phyloP scores from a whole-genome alignment of 2,797 vertebrate genomes.

The Peromyscus nudipes region DNA sequence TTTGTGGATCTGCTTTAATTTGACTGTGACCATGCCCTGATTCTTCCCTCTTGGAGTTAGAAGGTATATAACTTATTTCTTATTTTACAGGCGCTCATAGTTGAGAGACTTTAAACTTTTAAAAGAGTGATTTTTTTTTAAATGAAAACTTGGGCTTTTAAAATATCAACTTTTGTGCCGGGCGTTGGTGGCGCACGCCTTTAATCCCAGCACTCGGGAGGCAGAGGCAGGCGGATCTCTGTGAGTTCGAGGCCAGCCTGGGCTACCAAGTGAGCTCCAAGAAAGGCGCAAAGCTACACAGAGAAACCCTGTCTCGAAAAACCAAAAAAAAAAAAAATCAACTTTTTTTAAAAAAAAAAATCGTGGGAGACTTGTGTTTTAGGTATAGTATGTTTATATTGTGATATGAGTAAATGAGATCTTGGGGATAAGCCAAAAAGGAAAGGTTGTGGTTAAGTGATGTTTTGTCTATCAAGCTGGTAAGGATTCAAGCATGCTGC shows the following conservation, averaged over 20 bases:
- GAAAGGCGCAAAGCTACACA: no score
- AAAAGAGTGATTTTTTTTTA: background rate
- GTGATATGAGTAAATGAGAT: background rate
- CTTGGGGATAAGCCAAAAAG: background rate
- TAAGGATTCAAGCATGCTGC: background rate
- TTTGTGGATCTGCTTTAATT: background rate
- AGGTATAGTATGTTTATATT: background rate
- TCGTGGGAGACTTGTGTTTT: background rate
- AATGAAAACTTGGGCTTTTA: background rate
- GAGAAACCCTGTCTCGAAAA: no score
- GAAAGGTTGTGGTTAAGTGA: background rate
- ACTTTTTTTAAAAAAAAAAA: no score
- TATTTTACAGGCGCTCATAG: background rate
- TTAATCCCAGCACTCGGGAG: no score
- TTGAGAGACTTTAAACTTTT: background rate
- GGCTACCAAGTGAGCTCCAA: no score
- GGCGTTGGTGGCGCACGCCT: no score
- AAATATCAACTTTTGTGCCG: background rate
- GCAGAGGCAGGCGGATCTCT: no score
- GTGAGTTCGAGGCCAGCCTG: no score
- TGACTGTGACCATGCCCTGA: background rate
- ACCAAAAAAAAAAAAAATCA: no score
- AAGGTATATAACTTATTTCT: background rate
- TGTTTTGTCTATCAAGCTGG: background rate
- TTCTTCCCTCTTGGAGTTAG: background rate